These are phyloP conservation scores for Horisme vitalbata DNA, from an alignment of 2,888 invertebrate genomes.

Conservation along the genomic window DNA sequence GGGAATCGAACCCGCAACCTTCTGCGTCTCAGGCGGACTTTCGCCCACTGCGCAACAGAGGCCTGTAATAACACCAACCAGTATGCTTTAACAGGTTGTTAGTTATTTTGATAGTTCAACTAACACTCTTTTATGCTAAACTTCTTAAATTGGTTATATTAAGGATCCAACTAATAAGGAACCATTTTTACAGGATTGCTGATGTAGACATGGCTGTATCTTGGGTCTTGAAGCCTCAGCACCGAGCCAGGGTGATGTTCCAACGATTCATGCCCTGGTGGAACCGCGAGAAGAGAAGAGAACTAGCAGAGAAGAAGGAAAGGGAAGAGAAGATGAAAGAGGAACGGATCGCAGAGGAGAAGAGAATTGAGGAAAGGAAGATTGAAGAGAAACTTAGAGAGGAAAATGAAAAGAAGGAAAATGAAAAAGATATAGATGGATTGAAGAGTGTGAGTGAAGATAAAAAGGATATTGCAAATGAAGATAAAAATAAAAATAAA, in stretches of 20 bases:
- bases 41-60: too few relatives aligned
- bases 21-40: too few relatives aligned
- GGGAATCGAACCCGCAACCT: too few relatives aligned
- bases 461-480: too few relatives aligned
- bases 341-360: slow-evolving; percentile 15
- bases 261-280: slow-evolving; percentile 79
- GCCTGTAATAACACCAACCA: too few relatives aligned
- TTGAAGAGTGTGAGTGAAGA: too few relatives aligned
- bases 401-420: neutral
- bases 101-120: too few relatives aligned
- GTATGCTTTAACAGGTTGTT: too few relatives aligned
- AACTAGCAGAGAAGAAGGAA: slow-evolving; percentile 61
- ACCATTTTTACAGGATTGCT: slow-evolving; percentile 64
- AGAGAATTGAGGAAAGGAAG: slow-evolving; percentile 7
- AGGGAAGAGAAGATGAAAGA: slow-evolving; percentile 39
- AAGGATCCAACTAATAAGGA: too few relatives aligned
- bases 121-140: too few relatives aligned
- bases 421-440: too few relatives aligned
- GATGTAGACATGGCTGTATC: slow-evolving; percentile 74
- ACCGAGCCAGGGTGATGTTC: slow-evolving; percentile 74
- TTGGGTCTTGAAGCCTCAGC: slow-evolving; percentile 77
- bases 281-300: slow-evolving; percentile 65
- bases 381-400: neutral
- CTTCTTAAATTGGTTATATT: too few relatives aligned
- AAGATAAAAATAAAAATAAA: neutral